phyloP scores from a whole-genome alignment of 2,113 vertebrate genomes.

The Cettia cetti region DNA sequence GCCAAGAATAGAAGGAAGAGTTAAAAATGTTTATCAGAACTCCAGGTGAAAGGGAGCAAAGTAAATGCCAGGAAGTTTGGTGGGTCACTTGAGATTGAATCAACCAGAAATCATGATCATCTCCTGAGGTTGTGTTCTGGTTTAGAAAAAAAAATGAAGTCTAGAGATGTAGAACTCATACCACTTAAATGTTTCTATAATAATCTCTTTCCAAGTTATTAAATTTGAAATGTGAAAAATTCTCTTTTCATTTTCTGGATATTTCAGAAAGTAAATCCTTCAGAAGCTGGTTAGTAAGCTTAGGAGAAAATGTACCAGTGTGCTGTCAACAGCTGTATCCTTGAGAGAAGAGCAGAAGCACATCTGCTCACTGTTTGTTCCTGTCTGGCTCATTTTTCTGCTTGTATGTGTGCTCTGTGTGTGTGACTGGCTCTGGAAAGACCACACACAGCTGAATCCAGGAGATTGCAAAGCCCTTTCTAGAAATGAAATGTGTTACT shows the following conservation, averaged over 20 bases:
- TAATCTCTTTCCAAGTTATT: slow-evolving; percentile 41
- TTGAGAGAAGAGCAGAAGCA: neutral
- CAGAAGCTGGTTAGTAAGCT: neutral
- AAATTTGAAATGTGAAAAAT: slow-evolving; percentile 47
- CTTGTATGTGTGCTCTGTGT: neutral
- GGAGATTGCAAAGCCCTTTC: neutral
- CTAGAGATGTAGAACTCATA: neutral
- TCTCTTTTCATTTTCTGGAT: slow-evolving; percentile 18
- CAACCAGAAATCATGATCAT: neutral
- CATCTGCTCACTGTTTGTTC: neutral
- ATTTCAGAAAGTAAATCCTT: slow-evolving; percentile 36
- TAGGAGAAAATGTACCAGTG: neutral
- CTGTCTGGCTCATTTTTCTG: neutral
- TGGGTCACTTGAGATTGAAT: neutral
- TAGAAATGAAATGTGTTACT: neutral
- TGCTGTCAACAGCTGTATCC: slow-evolving; percentile 31
- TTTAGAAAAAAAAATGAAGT: neutral
- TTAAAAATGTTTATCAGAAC: neutral
- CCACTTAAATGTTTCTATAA: neutral
- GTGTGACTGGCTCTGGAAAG: neutral
- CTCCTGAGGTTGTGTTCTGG: neutral
- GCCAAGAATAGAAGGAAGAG: neutral
- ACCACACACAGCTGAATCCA: neutral
- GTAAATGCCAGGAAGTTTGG: neutral
- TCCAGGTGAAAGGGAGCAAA: neutral